Percentiles rank a stretch among this genome's conserved stretches.
These are phyloP conservation scores for Ashinkailepas kermadecensis DNA, from an alignment of 2,888 invertebrate species.

Conservation along the genomic window DNA sequence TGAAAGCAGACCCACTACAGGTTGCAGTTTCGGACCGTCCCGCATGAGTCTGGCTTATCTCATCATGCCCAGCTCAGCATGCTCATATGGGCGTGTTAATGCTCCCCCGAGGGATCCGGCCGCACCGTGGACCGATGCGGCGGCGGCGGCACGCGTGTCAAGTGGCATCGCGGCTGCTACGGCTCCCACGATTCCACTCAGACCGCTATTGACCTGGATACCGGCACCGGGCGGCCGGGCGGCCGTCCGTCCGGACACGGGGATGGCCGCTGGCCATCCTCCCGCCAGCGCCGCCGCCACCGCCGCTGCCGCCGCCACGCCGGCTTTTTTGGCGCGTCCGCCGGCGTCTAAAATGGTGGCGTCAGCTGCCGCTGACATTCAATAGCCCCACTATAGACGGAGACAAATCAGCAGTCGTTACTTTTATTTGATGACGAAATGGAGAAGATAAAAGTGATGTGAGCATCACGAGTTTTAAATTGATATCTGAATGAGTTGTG, in stretches of 20 bases:
- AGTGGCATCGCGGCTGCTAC: background rate
- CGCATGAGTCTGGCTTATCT: no score
- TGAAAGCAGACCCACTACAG: no score
- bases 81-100: no score
- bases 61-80: no score
- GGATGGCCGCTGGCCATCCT: slow-evolving; percentile 29
- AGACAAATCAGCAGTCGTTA: slow-evolving; percentile 21
- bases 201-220: slow-evolving; percentile 26
- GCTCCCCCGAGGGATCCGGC: background rate
- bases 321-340: slow-evolving; percentile 9
- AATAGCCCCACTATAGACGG: slow-evolving; percentile 12
- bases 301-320: slow-evolving; percentile 26
- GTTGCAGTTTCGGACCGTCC: no score
- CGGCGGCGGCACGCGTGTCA: background rate
- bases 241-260: background rate
- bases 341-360: slow-evolving; percentile 1
- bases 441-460: slow-evolving; percentile 22
- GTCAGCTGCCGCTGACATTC: slow-evolving; percentile 20
- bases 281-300: slow-evolving; percentile 23
- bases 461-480: slow-evolving; percentile 19
- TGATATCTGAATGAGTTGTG: slow-evolving; percentile 20
- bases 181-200: background rate
- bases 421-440: slow-evolving; percentile 23
- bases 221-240: slow-evolving; percentile 28
- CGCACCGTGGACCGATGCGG: background rate